Conservation (phyloP, 2,113 vertebrate genomes). For the Tetrax tetrax region DNA sequence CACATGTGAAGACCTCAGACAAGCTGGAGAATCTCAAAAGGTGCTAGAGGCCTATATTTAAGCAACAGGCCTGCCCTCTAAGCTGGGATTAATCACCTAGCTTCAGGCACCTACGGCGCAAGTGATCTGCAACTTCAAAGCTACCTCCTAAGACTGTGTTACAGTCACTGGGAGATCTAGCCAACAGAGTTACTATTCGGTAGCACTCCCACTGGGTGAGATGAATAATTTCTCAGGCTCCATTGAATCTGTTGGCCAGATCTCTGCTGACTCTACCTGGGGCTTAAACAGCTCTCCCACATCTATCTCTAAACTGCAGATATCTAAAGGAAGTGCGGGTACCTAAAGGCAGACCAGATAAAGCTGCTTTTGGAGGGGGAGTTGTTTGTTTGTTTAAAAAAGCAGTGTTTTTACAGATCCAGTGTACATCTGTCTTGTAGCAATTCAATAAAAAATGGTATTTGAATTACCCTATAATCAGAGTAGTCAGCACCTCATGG, state of each 20-base stretch:
- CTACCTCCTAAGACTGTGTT: not conserved
- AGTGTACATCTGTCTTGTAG: not conserved
- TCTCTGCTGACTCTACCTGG: not conserved
- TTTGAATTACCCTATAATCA: not conserved
- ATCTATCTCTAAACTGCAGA: not conserved
- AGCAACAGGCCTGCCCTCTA: not conserved
- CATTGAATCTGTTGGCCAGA: not conserved
- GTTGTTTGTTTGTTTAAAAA: not conserved
- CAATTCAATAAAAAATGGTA: not conserved
- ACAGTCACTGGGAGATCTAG: not conserved
- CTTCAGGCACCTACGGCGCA: not conserved
- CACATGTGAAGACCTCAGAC: not conserved
- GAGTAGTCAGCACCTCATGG: not conserved
- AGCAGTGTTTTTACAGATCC: not conserved
- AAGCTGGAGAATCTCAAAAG: not conserved
- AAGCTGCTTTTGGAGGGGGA: not conserved
- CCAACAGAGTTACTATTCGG: not conserved
- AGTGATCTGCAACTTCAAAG: not conserved
- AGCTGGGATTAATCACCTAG: not conserved
- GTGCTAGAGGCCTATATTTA: not conserved
- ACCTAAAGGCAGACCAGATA: not conserved
- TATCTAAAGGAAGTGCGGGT: not conserved
- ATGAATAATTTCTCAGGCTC: not conserved
- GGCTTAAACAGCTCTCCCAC: accelerated
- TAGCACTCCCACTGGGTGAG: not conserved